Percentiles rank a stretch among this genome's conserved stretches.
phyloP scores from a whole-genome alignment of 2,113 vertebrate genomes.

The Hyla sarda region DNA sequence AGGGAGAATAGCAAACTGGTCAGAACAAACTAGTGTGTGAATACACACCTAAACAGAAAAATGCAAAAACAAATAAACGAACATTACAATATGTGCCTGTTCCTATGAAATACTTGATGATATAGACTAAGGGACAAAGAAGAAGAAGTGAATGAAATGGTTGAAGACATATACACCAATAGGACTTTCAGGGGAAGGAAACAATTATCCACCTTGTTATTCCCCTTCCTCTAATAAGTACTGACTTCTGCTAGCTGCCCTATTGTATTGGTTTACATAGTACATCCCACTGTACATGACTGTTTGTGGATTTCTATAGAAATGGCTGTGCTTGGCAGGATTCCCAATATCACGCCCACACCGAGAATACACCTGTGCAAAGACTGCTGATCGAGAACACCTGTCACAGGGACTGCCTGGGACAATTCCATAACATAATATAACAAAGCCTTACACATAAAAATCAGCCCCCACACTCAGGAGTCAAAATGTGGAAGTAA shows the following conservation, averaged over 20 bases:
- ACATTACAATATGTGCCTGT: no score
- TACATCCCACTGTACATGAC: constrained; percentile 49
- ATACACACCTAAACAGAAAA: no score
- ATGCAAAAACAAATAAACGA: no score
- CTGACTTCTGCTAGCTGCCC: constrained; percentile 41
- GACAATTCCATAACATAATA: constrained; percentile 39
- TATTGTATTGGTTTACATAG: constrained; percentile 53
- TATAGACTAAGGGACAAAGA: not conserved
- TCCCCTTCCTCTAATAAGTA: constrained; percentile 8
- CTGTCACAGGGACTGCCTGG: constrained; percentile 52
- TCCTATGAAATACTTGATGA: no score
- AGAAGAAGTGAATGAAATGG: not conserved
- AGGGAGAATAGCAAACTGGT: no score
- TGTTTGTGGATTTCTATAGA: constrained; percentile 58
- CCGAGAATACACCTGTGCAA: constrained; percentile 60
- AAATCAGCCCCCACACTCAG: not conserved
- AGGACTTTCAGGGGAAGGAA: not conserved
- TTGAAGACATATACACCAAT: not conserved
- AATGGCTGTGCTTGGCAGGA: constrained; percentile 58
- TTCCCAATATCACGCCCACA: constrained; percentile 61
- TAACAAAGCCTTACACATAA: constrained; percentile 35
- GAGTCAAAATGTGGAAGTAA: constrained; percentile 26
- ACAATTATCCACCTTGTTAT: not conserved
- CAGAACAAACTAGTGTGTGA: no score
- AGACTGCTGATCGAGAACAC: constrained; percentile 57